Conservation (phyloP, 2,797 vertebrate genomes). For the Hippopotamyrus pictus region DNA sequence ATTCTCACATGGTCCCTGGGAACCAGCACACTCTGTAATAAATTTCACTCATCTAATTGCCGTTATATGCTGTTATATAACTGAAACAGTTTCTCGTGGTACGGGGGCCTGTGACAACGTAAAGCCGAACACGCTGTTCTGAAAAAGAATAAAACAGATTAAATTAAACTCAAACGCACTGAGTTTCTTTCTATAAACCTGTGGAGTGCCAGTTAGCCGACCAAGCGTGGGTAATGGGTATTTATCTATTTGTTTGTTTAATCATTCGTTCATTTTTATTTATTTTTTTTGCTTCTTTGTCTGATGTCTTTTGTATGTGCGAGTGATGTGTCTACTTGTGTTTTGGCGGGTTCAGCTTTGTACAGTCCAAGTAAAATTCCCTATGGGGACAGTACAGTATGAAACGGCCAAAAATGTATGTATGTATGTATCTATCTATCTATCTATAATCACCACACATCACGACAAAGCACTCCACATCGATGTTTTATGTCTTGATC, state of each 20-base stretch:
- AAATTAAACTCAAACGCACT: not conserved
- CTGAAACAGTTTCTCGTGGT: not conserved
- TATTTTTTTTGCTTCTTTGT: not conserved
- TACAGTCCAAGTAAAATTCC: not conserved
- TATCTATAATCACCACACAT: not conserved
- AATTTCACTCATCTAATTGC: conserved; percentile 3
- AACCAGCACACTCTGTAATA: not conserved
- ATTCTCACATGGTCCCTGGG: not conserved
- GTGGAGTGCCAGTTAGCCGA: not conserved
- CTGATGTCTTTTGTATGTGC: not conserved
- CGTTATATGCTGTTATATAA: not conserved
- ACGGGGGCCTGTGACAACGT: not conserved
- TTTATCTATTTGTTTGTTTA: not conserved
- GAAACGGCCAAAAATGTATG: too few relatives aligned
- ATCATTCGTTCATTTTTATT: not conserved
- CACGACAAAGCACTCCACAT: not conserved
- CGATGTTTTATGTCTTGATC: not conserved
- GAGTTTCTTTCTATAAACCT: not conserved
- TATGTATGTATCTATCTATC: not conserved
- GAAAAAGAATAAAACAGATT: not conserved
- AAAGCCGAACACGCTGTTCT: not conserved
- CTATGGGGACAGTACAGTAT: not conserved
- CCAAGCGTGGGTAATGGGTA: not conserved
- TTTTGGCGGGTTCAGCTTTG: not conserved
- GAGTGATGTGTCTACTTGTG: not conserved